A percentile compares a stretch with the other conserved stretches of the same genome.
These are phyloP conservation scores for Drosophila greeni DNA, from an alignment of 2,888 invertebrate genomes.

Conservation along the genomic window DNA sequence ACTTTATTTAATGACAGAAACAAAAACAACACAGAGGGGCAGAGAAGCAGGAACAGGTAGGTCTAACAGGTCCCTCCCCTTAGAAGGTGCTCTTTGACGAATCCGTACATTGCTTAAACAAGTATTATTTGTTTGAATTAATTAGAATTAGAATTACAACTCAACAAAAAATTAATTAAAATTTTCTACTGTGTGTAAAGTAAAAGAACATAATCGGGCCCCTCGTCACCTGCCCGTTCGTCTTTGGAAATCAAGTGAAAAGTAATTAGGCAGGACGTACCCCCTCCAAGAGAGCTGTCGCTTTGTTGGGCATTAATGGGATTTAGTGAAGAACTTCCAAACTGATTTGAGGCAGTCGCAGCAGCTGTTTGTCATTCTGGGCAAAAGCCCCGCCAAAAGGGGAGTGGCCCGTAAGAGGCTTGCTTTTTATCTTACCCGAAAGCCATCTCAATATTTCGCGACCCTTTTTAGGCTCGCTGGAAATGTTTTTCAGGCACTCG, in stretches of 20 bases:
- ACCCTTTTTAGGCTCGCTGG: constrained; percentile 25
- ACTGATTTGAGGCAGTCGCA: constrained; percentile 20
- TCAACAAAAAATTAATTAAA: not conserved
- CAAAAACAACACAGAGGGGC: constrained; percentile 15
- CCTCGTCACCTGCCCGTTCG: constrained; percentile 9
- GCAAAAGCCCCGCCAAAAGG: constrained; percentile 8
- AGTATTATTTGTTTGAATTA: not conserved
- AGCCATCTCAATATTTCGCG: constrained; percentile 50
- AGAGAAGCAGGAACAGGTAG: constrained; percentile 2
- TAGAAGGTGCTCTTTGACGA: not conserved
- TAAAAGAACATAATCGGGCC: not conserved
- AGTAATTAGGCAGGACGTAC: constrained; percentile 52
- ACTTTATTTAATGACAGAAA: constrained; percentile 59
- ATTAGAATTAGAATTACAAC: not conserved
- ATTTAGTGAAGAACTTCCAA: constrained; percentile 34
- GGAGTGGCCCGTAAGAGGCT: constrained; percentile 25
- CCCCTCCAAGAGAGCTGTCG: constrained; percentile 19
- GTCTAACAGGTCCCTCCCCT: not conserved
- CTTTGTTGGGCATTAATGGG: constrained; percentile 41
- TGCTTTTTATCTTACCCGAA: constrained; percentile 30
- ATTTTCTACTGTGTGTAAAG: not conserved
- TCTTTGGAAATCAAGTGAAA: constrained; percentile 32
- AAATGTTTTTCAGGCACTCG: constrained; percentile 23
- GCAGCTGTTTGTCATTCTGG: constrained; percentile 11
- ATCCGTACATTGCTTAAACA: not conserved